Conservation (phyloP, 2,113 vertebrate genomes). For the Dolichallabes microphthalmus region DNA sequence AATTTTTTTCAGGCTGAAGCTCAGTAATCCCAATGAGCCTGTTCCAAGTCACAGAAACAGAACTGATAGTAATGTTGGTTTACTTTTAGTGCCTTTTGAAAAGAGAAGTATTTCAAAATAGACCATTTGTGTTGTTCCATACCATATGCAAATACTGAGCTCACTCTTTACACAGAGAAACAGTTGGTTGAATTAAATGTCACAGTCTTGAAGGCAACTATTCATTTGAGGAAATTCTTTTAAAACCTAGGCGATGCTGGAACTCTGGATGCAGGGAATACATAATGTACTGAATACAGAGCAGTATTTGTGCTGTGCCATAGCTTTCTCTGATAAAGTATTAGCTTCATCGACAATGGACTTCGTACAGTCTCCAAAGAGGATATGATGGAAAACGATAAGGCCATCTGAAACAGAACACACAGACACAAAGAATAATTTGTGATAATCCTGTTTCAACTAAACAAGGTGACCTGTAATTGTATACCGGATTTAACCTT, state of each 20-base stretch:
- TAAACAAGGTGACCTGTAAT: neutral
- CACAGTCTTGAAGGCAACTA: neutral
- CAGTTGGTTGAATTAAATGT: neutral
- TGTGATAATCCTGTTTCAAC: neutral
- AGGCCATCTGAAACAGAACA: conserved; percentile 36
- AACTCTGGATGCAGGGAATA: neutral
- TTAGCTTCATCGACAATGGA: conserved; percentile 7
- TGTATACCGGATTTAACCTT: neutral
- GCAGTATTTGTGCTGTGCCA: neutral
- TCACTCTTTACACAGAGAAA: neutral
- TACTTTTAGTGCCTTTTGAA: neutral
- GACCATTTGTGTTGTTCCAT: neutral
- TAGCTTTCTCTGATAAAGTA: neutral
- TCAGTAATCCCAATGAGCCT: neutral
- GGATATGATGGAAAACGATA: conserved; percentile 13
- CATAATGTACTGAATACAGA: conserved; percentile 5
- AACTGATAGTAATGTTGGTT: neutral
- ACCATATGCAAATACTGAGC: neutral
- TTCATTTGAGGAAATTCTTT: neutral
- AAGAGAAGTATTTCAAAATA: neutral
- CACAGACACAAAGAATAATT: conserved; percentile 10
- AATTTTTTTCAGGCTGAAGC: neutral
- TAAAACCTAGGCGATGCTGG: neutral
- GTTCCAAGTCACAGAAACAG: neutral
- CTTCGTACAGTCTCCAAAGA: conserved; percentile 19